Percentiles rank a stretch among this genome's conserved stretches.
These are phyloP conservation scores for Cephonodes hylas DNA, from an alignment of 2,888 invertebrate genomes.

Conservation along the genomic window DNA sequence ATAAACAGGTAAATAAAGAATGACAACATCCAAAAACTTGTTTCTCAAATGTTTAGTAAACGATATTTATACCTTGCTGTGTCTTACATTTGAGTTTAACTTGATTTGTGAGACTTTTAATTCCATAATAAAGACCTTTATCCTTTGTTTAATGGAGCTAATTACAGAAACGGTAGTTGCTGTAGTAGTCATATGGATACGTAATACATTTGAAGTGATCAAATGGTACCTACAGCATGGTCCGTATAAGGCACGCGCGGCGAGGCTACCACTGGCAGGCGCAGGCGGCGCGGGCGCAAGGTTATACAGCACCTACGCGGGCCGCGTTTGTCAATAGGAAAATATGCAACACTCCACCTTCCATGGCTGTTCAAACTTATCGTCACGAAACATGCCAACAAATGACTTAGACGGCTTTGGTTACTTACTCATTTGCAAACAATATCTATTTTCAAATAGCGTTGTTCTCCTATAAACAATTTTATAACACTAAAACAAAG, in stretches of 20 bases:
- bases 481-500: no score
- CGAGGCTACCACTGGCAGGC: constrained; percentile 22
- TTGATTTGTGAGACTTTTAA: background rate
- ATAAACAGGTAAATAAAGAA: no score
- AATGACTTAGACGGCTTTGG: no score
- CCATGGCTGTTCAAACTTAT: background rate
- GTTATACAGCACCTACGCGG: constrained; percentile 59
- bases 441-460: background rate
- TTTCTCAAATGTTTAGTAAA: no score
- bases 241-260: constrained; percentile 50
- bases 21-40: no score
- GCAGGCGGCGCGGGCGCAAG: constrained; percentile 51
- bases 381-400: background rate
- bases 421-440: background rate
- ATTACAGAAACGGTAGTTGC: background rate
- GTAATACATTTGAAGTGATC: constrained; percentile 20
- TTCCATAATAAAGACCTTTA: background rate
- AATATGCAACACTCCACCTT: constrained; percentile 12
- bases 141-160: background rate
- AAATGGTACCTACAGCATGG: constrained; percentile 36
- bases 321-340: constrained; percentile 26
- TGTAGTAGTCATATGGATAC: background rate
- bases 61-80: no score
- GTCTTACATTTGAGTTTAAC: no score
- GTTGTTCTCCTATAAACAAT: no score